Base-by-base conservation (phyloP, 1,140 invertebrate species). In the Tetragnatha versicolor region DNA sequence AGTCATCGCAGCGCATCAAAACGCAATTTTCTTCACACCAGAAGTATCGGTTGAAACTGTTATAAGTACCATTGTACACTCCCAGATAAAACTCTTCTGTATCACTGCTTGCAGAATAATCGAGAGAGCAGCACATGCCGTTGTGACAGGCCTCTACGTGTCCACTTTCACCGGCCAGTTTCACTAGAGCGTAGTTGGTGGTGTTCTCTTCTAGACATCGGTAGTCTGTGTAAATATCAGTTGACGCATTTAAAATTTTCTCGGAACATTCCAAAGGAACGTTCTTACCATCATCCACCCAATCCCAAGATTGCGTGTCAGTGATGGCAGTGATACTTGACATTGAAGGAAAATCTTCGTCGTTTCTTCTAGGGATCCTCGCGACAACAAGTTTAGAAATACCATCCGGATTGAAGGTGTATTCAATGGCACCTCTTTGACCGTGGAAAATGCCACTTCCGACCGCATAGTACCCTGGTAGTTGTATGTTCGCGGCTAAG, bases 401-500 rank as follows among this genome's bases (percentile, higher is more conserved):
- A 12, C 69, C 70, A 31, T 79, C 70, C 3, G 69, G 68, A 31
- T 76, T 61, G 66, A 39, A 68, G 12, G 69, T 80, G 25, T 79
- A 76, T 9, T 7, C 14, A 37, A 75, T 29, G 33, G 80, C 27
- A 3, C 42, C 63, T 2, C 45, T 10, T 10, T 20, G 2, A 2
- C 61, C 80, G 7, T 42, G 55, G 39, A 79, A 83, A 47, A 82
- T 81, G 4, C 82, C 82, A 66, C 81, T 82, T 20, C 81, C 82
- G 17, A 63, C 22, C 9, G 81, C 60, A 3, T 25, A 58, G 10
- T 55, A 25, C 0, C 42, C 42, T 0, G 88, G 87, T 3, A 81
- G 31, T 58, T 90, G 88, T 66, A 89, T 88, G 29, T 89, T 88
- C 0, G 91, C 85, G 0, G 84, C 87, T 9, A 92, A 82, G 0